Percentiles rank a stretch among this genome's conserved stretches.
Conservation (phyloP, 2,888 invertebrate genomes). For the Ormyrus nitidulus region DNA sequence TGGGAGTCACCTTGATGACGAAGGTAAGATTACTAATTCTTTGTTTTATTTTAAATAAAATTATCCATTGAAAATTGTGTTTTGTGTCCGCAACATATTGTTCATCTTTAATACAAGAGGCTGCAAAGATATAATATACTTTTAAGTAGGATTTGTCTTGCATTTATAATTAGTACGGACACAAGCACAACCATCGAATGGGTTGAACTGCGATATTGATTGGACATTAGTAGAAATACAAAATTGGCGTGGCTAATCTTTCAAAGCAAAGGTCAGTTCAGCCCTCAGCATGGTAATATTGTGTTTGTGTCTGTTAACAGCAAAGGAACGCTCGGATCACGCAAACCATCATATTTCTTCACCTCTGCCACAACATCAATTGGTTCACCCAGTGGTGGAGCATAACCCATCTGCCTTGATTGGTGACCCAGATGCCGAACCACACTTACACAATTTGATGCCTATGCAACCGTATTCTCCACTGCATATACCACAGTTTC, state of each 20-base stretch:
- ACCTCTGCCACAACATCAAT: slow-evolving; percentile 56
- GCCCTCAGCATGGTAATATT: slow-evolving; percentile 72
- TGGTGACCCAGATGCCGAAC: slow-evolving; percentile 53
- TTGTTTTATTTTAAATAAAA: slow-evolving; percentile 18
- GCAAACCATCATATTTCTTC: slow-evolving; percentile 66
- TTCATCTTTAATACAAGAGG: slow-evolving; percentile 42
- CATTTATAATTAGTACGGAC: slow-evolving; percentile 65
- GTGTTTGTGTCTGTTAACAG: slow-evolving; percentile 74
- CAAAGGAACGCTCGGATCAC: slow-evolving; percentile 66
- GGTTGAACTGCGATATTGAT: slow-evolving; percentile 71
- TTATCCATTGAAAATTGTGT: slow-evolving; percentile 65
- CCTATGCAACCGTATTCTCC: slow-evolving; percentile 73
- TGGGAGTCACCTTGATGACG: slow-evolving; percentile 43
- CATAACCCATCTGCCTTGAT: slow-evolving; percentile 56
- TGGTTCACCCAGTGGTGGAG: slow-evolving; percentile 55
- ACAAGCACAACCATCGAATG: slow-evolving; percentile 74
- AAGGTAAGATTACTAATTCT: slow-evolving; percentile 51
- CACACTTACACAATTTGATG: slow-evolving; percentile 70
- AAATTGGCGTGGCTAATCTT: slow-evolving; percentile 55
- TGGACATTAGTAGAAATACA: slow-evolving; percentile 55
- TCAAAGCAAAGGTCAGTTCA: slow-evolving; percentile 68
- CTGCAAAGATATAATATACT: slow-evolving; percentile 26
- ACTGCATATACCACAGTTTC: slow-evolving; percentile 72
- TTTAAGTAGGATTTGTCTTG: slow-evolving; percentile 41
- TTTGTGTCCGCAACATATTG: slow-evolving; percentile 68